Percentiles rank a stretch among this genome's conserved stretches.
phyloP scores from a whole-genome alignment of 2,113 vertebrate species.

The Nannospalax galili region DNA sequence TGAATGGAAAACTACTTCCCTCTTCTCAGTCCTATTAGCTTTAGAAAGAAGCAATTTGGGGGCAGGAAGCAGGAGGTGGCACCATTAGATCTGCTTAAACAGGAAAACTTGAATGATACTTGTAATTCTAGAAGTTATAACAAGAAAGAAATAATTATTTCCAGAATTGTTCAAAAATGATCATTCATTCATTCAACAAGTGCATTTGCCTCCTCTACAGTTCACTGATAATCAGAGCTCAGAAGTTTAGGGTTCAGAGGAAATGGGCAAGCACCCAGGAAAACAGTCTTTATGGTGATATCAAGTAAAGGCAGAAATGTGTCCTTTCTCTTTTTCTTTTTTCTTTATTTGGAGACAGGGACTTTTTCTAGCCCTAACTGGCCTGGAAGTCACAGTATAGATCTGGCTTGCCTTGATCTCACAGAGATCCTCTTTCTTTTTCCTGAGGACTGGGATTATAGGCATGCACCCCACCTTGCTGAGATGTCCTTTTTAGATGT shows the following conservation, averaged over 20 bases:
- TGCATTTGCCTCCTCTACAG: background rate
- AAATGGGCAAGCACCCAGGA: fast-evolving
- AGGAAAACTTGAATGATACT: background rate
- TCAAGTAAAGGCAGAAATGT: background rate
- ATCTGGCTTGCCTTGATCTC: no score
- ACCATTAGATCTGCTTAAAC: background rate
- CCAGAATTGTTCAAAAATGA: background rate
- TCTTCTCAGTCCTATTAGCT: background rate
- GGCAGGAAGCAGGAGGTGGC: background rate
- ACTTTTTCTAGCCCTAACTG: no score
- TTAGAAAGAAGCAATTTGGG: background rate
- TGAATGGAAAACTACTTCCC: background rate
- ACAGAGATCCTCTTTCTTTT: no score
- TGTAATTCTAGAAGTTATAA: background rate
- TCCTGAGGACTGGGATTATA: no score
- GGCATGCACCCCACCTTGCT: no score
- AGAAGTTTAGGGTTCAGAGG: background rate
- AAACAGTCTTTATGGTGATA: background rate
- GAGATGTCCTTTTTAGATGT: background rate
- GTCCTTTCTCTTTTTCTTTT: no score
- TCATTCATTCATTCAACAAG: background rate
- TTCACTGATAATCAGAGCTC: background rate
- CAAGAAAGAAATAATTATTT: background rate
- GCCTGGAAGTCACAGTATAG: no score
- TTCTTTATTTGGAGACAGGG: no score